A percentile compares a stretch with the other conserved stretches of the same genome.
Evolutionary conservation across 1,140 invertebrate species (phyloP).

Genomic region (Bombus polaris): DNA sequence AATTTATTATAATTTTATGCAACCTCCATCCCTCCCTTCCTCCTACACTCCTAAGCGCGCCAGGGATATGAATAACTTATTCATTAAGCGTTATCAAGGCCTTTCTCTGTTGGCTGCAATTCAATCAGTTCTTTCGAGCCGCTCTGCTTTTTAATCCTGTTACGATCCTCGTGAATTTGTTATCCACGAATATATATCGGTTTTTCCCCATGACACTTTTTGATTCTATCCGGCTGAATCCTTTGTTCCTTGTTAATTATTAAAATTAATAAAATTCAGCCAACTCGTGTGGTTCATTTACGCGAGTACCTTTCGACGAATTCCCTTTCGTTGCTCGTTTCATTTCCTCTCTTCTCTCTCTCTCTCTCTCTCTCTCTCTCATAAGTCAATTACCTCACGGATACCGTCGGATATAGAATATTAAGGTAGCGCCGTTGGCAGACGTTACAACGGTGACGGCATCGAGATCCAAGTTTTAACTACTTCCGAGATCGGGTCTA

Average conservation of each 20-base stretch:
- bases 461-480: constrained; percentile 67
- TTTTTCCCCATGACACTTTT: not conserved
- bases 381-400: constrained; percentile 65
- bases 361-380: not conserved
- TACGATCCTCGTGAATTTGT: constrained; percentile 13
- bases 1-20: constrained; percentile 55
- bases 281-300: not conserved
- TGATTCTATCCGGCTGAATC: not conserved
- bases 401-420: constrained; percentile 67
- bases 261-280: not conserved
- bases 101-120: constrained; percentile 32
- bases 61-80: constrained; percentile 52
- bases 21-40: not conserved
- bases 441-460: constrained; percentile 38
- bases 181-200: not conserved
- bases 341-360: not conserved
- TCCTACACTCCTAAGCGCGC: not conserved
- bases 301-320: not conserved
- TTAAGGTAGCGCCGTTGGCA: constrained; percentile 60
- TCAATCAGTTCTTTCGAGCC: constrained; percentile 21
- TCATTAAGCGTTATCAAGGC: constrained; percentile 49
- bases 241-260: not conserved
- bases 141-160: constrained; percentile 35
- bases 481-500: constrained; percentile 68
- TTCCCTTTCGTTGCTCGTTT: not conserved